Evolutionary conservation across 2,113 vertebrate genomes (phyloP), one percentile per base, ranked within the genome.

Genomic region (Eclectus roratus): DNA sequence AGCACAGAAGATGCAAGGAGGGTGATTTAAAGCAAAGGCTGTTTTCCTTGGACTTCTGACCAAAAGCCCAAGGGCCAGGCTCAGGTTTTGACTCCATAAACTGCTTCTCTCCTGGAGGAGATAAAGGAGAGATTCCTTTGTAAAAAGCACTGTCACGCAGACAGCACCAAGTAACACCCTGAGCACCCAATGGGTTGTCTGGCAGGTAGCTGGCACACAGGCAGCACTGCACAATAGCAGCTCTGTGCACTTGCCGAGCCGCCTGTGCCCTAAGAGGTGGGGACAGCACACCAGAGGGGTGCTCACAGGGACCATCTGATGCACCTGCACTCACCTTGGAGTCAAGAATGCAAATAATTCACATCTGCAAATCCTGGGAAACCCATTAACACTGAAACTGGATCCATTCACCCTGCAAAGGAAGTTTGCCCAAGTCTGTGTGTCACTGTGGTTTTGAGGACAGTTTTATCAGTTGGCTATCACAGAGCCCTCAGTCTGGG

Each of bases 311-410:
- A 92, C 91, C 92, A 49, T 84, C 85, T 73, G 87, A 91, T 72
- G 94, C 98, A 98, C 98, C 98, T 98, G 98, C 11, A 0, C 94
- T 96, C 96, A 97, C 96, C 96, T 97, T 92, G 21, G 56, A 97
- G 93, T 93, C 96, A 98, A 91, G 97, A 98, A 98, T 98, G 97
- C 64, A 63, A 97, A 71, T 94, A 96, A 98, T 97, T 91, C 95
- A 9, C 82, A 96, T 93, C 94, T 97, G 96, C 96, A 96, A 94
- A 88, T 94, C 93, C 79, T 35, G 90, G 93, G 89, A 93, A 83
- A 85, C 58, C 94, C 89, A 93, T 97, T 94, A 91, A 87, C 0
- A 0, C 53, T 85, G 94, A 93, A 49, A 88, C 80, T 60, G 93
- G 90, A 85, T 25, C 90, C 5, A 2, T 43, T 56, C 33, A 11